Base-by-base conservation (phyloP, 2,888 invertebrate species). In the Polydrusus tereticollis region DNA sequence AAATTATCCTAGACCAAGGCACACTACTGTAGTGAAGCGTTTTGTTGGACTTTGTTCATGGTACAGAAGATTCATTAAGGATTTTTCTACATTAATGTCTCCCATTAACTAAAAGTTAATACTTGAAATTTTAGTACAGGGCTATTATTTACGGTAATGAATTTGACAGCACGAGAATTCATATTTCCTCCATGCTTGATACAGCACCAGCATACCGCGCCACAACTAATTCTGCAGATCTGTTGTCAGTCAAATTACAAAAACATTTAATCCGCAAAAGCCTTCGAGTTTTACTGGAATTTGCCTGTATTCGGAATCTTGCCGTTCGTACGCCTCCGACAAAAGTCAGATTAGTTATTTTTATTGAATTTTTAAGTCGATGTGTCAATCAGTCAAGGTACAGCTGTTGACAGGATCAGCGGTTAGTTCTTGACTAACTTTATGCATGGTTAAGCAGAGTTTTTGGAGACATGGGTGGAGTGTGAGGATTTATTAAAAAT, bases 361-460 rank as follows among this genome's bases (percentile, higher is more conserved):
- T 55, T 65, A 26, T 52, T 55, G 65, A 55, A 65, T 65, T 55
- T 62, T 55, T 65, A 65, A 65, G 55, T 55, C 52, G 55, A 65
- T 55, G 14, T 65, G 65, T 65, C 65, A 65, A 65, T 65, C 65
- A 55, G 55, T 38, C 36, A 41, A 41, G 59, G 38, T 59, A 59
- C 59, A 41, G 59, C 55, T 55, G 65, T 55, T 65, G 65, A 65
- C 65, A 36, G 55, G 52, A 65, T 55, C 41, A 41, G 55, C 55
- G 65, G 41, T 36, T 36, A 38, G 21, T 59, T 59, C 41, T 59
- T 43, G 41, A 59, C 59, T 59, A 43, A 59, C 10, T 41, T 43
- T 59, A 41, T 59, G 41, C 59, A 59, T 59, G 41, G 41, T 12
- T 59, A 12, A 20, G 26, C 59, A 41, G n/a, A 23, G 41, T 41